These are phyloP conservation scores for Poeciliopsis turneri DNA, from an alignment of 2,797 vertebrate species.

Conservation along the genomic window DNA sequence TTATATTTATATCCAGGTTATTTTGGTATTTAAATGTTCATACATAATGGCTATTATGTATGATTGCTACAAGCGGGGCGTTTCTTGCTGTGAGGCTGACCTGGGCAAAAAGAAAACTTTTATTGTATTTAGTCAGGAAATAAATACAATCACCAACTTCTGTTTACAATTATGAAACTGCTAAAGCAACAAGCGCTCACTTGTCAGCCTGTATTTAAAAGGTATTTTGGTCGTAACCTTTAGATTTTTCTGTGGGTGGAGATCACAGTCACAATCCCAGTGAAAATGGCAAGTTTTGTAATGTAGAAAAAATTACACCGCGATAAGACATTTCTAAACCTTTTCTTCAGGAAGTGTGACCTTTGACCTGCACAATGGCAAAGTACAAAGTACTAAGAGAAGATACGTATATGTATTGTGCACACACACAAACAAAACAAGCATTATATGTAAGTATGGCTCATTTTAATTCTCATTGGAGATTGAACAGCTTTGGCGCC, in stretches of 20 bases:
- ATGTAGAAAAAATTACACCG: neutral
- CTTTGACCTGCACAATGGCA: neutral
- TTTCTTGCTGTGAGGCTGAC: neutral
- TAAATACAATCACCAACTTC: neutral
- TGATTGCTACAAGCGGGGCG: neutral
- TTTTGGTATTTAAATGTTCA: neutral
- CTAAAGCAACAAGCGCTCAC: neutral
- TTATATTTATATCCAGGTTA: neutral
- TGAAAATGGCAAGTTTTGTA: neutral
- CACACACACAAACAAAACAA: neutral
- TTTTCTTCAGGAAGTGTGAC: neutral
- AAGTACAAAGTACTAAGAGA: neutral
- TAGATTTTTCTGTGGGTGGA: neutral
- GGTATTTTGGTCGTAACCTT: neutral
- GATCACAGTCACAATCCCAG: neutral
- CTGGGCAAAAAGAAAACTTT: neutral
- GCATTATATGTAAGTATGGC: too few relatives aligned
- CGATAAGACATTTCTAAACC: neutral
- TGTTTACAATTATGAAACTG: neutral
- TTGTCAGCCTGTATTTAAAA: neutral
- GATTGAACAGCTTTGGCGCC: neutral
- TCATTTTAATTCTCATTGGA: neutral
- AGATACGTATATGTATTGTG: neutral
- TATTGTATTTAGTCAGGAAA: neutral
- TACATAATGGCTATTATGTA: neutral